Evolutionary conservation across 2,797 vertebrate genomes (phyloP).

Genomic region (Ptychadena robeensis): DNA sequence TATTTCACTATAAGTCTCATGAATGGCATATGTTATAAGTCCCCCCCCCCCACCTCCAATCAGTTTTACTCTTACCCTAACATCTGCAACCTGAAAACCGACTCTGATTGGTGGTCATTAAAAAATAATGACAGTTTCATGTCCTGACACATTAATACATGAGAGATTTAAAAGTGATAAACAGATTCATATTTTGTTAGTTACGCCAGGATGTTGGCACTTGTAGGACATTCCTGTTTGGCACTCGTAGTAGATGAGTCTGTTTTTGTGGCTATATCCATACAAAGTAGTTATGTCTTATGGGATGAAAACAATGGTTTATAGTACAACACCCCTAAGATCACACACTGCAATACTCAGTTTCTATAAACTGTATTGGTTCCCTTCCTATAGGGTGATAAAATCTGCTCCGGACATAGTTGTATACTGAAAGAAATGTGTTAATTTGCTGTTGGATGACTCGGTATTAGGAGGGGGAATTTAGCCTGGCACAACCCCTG

Average conservation of each 20-base stretch:
- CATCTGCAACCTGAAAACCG: background rate
- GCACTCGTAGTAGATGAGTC: background rate
- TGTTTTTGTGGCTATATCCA: background rate
- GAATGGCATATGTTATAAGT: background rate
- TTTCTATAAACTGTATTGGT: background rate
- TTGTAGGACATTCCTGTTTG: too few relatives aligned
- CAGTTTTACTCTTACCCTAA: background rate
- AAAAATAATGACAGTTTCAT: background rate
- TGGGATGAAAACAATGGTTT: background rate
- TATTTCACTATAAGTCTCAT: background rate
- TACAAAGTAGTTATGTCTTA: background rate
- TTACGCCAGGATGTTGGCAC: too few relatives aligned
- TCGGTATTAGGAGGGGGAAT: background rate
- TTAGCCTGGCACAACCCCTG: background rate
- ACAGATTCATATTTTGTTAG: background rate
- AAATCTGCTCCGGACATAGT: background rate
- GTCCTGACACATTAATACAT: background rate
- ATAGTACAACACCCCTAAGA: background rate
- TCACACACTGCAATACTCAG: background rate
- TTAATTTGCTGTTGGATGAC: background rate
- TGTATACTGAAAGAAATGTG: too few relatives aligned
- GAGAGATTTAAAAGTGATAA: background rate
- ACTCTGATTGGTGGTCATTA: background rate
- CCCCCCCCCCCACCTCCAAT: background rate
- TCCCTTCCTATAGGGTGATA: background rate